Evolutionary conservation across 2,888 invertebrate species (phyloP), one percentile per base, ranked within the genome.

Genomic region (Pterobdella sp.): DNA sequence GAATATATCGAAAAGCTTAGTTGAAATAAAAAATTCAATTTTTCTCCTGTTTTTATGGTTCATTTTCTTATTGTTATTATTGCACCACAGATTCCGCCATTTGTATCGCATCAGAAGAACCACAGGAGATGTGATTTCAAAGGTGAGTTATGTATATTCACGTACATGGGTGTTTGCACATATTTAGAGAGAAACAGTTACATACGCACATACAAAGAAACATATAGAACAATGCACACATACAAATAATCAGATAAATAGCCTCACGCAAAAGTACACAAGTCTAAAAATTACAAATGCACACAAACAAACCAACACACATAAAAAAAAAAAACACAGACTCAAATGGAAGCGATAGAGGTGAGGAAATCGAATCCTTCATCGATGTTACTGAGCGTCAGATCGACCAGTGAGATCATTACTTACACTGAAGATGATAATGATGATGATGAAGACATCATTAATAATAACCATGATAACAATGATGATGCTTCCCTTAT

Each of bases 321-420:
- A n/a, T 26, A 63, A 14, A 10, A 63, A 7, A 7, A 64, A 64
- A 35, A n/a, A 10, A 68, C 37, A 52, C 69, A 71, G 71, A 71
- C 71, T 32, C 71, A 71, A n/a, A 56, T 71, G 71, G 71, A 71
- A 32, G 71, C 71, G n/a, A 71, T 71, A 31, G 71, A 71, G 63
- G 71, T 71, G 34, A 42, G 71, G 29, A 71, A 71, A 36, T 71
- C 71, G 60, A 71, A 71, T n/a, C 71, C 71, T 2, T 63, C 63
- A 10, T 35, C 56, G 60, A 63, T 71, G 71, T 14, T 71, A 22
- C 34, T 60, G 63, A 36, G 35, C 10, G 36, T 56, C 0, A 71
- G 71, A 14, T 71, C 71, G 3, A 63, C 4, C 63, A 71, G 71
- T 63, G 71, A 71, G 35, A 56, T 71, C 2, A 34, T 63, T 36